phyloP scores from a whole-genome alignment of 2,888 invertebrate genomes.

The Lycocerus yunnanus region DNA sequence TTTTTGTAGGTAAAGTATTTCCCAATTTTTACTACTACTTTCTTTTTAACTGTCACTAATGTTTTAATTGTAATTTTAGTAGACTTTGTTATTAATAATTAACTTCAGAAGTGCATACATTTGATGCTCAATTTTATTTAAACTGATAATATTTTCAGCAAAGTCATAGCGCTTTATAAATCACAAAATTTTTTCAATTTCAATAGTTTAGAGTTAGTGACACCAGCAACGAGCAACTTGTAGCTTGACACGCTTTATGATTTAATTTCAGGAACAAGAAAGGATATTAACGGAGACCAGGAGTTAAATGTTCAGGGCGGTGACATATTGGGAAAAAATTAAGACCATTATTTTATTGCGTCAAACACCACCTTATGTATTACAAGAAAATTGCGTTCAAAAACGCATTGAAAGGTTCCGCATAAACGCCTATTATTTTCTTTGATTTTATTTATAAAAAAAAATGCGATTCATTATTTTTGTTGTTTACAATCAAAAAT shows the following conservation, averaged over 20 bases:
- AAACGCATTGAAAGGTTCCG: background rate
- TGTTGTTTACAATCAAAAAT: background rate
- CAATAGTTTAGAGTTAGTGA: background rate
- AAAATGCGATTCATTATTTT: too few species aligned
- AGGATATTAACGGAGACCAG: background rate
- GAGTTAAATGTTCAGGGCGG: background rate
- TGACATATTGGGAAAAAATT: background rate
- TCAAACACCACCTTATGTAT: background rate
- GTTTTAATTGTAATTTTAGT: background rate
- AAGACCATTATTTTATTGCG: background rate
- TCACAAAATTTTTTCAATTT: background rate
- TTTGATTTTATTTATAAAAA: background rate
- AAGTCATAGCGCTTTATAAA: background rate
- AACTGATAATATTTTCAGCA: background rate
- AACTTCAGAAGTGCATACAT: background rate
- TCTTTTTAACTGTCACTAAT: background rate
- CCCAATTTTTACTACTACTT: constrained; percentile 15
- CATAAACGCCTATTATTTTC: background rate
- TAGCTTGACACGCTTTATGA: background rate
- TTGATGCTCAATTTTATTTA: background rate
- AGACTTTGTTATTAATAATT: background rate
- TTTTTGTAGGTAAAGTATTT: constrained; percentile 21
- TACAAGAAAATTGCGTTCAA: background rate
- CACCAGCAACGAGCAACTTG: background rate
- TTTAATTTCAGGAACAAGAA: background rate